Conservation (phyloP, 2,888 invertebrate species). For the Drosophila fungiperda region DNA sequence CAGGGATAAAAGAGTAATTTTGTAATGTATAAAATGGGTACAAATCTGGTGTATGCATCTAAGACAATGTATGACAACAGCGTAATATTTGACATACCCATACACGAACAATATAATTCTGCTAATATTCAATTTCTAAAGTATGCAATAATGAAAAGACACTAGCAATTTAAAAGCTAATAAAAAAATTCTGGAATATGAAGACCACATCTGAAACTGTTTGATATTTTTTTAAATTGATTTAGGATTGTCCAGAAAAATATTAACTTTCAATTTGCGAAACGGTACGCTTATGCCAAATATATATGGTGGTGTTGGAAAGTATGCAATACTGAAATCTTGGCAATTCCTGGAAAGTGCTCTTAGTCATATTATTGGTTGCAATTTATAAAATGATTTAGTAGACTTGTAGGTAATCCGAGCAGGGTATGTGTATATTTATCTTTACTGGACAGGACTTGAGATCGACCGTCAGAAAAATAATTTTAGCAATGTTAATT, state of each 20-base stretch:
- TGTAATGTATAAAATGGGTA: neutral
- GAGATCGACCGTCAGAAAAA: neutral
- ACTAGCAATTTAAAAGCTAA: neutral
- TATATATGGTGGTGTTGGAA: conserved; percentile 14
- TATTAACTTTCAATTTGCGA: neutral
- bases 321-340: conserved; percentile 30
- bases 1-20: conserved; percentile 20
- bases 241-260: neutral
- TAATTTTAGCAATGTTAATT: neutral
- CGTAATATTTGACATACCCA: neutral
- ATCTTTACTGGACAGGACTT: neutral
- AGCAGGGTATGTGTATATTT: neutral
- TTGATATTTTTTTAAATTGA: neutral
- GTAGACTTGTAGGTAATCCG: neutral
- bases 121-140: neutral
- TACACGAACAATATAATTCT: neutral
- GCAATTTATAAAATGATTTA: neutral
- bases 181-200: neutral
- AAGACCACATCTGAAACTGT: neutral
- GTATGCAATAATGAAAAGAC: conserved; percentile 1
- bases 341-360: neutral
- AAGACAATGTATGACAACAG: neutral
- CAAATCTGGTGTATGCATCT: neutral
- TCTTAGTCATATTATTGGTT: neutral
- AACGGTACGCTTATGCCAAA: neutral